phyloP scores from a whole-genome alignment of 2,113 vertebrate genomes.

The Thalassarche chlororhynchos region DNA sequence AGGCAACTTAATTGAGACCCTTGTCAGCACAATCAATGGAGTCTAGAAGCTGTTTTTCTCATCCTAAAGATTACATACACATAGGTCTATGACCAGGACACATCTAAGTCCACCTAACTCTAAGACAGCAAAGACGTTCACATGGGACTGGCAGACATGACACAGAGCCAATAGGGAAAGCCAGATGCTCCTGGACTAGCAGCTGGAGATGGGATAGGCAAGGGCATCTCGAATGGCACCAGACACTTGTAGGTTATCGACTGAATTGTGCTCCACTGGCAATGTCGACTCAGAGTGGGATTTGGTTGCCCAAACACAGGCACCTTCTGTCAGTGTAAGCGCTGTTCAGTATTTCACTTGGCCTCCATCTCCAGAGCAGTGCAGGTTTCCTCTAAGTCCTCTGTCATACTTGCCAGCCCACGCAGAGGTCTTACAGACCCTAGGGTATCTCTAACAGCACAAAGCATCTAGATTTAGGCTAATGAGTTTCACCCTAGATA shows the following conservation, averaged over 20 bases:
- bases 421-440: neutral
- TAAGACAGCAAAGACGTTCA: neutral
- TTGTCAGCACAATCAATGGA: neutral
- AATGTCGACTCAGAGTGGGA: neutral
- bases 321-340: neutral
- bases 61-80: neutral
- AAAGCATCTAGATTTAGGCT: neutral
- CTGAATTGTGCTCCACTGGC: neutral
- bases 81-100: neutral
- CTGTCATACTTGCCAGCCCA: neutral
- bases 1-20: neutral
- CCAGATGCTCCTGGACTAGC: neutral
- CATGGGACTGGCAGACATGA: neutral
- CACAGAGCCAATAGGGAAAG: neutral
- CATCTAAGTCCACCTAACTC: neutral
- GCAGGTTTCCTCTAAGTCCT: neutral
- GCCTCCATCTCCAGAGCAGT: neutral
- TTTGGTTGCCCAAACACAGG: neutral
- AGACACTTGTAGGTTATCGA: neutral
- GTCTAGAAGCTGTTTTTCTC: neutral
- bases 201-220: neutral
- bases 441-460: neutral
- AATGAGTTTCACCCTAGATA: neutral
- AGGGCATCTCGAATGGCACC: neutral
- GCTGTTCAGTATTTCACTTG: neutral